A percentile compares a stretch with the other conserved stretches of the same genome.
Conservation (phyloP, 2,797 vertebrate species). For the Labeo calbasu region DNA sequence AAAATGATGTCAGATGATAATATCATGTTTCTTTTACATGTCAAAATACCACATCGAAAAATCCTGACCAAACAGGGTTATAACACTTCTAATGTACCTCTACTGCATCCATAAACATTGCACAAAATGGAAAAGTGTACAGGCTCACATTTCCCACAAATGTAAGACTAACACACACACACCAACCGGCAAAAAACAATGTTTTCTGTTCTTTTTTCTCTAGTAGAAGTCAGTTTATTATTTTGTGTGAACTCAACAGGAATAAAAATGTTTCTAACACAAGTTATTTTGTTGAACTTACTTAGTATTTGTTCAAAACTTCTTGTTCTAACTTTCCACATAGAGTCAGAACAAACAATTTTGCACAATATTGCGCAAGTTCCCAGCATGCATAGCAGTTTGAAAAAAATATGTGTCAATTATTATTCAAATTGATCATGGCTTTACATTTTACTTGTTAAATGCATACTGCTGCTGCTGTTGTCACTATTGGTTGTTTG, state of each 20-base stretch:
- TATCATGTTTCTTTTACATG: background rate
- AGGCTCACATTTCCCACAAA: background rate
- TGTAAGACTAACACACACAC: background rate
- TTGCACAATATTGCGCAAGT: background rate
- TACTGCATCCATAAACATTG: background rate
- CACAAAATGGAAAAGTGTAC: background rate
- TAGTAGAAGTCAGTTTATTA: too few relatives aligned
- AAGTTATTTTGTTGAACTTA: background rate
- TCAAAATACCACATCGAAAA: background rate
- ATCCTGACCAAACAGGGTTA: background rate
- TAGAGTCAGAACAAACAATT: background rate
- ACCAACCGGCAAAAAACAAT: too few relatives aligned
- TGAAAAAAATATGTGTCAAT: background rate
- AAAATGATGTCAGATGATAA: background rate
- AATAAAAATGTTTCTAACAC: background rate
- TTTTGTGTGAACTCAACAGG: too few relatives aligned
- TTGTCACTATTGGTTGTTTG: background rate
- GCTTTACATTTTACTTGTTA: background rate
- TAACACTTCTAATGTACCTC: background rate
- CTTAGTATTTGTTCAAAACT: background rate
- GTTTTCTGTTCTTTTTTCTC: too few relatives aligned
- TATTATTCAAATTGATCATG: background rate
- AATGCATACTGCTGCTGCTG: background rate
- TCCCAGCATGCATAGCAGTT: background rate
- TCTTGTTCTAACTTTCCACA: too few relatives aligned